Base-by-base conservation (phyloP, 1,140 invertebrate genomes). In the Drosophila pectinifera region DNA sequence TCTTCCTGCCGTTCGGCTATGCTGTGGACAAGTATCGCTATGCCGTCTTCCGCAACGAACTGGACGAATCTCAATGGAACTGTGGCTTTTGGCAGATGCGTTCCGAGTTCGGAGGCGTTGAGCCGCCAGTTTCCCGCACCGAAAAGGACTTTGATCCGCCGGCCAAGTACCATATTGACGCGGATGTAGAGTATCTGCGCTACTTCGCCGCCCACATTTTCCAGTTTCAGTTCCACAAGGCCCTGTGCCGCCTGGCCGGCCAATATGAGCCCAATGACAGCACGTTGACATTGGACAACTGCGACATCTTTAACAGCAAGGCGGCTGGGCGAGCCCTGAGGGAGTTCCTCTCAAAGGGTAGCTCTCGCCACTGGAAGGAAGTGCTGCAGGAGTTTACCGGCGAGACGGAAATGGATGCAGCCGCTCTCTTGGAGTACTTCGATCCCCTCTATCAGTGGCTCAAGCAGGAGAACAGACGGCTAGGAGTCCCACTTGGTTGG, bases 191-290 rank as follows among this genome's bases (percentile, higher is more conserved):
- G 24, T 95, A 95, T 56, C 49, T 91, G 36, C 77, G 95, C 48
- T 95, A 95, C 90, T 96, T 96, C 80, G 93, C 95, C 48, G 76
- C 94, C 75, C 80, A 93, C 81, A 80, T 94, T 88, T 80, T 94
- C 63, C 76, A 95, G 90, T 96, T 96, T 86, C 95, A 96, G 86
- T 94, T 96, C 61, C 94, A 95, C 72, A 93, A 94, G 80, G 91
- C 93, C 0, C 63, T 96, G 31, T 96, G 95, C 72, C 91, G 93
- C 7, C 91, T 91, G 22, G 94, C 95, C 16, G 93, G 93, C 1
- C 92, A 95, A 63, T 93, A 92, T 41, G 93, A 93, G 14, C 93
- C 93, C 0, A 59, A 75, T 0, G 90, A 94, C 67, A 72, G 73
- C 7, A 72, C 64, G 4, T 92, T 82, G 20, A 93, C 93, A 0